Evolutionary conservation across 1,140 invertebrate species (phyloP).

Genomic region (Cydia strobilella): DNA sequence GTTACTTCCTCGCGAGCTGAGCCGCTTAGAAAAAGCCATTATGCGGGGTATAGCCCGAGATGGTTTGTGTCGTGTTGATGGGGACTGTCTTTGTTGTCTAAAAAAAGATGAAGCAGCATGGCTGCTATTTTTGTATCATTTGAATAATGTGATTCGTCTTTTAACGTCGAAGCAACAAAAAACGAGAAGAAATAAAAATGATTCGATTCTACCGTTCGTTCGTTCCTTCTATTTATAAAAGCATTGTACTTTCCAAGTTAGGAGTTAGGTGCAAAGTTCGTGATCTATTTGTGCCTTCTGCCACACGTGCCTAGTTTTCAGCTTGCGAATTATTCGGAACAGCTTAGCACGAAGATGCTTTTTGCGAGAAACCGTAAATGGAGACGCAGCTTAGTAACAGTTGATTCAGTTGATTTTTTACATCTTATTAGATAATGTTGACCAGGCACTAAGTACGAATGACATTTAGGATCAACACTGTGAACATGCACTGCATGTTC

Average conservation of each 20-base stretch:
- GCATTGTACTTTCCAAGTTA: too few relatives aligned
- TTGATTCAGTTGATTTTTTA: neutral
- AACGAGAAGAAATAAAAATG: too few relatives aligned
- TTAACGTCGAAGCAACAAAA: neutral
- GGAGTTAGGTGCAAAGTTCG: neutral
- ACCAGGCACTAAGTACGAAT: too few relatives aligned
- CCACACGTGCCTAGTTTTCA: neutral
- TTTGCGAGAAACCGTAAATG: constrained; percentile 9
- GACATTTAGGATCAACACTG: too few relatives aligned
- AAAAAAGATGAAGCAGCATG: neutral
- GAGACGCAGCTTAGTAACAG: neutral
- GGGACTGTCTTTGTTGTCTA: neutral
- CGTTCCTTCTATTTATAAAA: too few relatives aligned
- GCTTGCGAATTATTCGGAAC: neutral
- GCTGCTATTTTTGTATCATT: neutral
- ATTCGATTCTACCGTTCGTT: too few relatives aligned
- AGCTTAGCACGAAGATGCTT: constrained; percentile 5
- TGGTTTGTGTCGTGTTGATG: constrained; percentile 16
- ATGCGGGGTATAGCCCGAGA: neutral
- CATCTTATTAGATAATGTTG: too few relatives aligned
- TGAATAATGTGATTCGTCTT: neutral
- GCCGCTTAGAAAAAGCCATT: neutral
- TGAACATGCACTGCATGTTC: too few relatives aligned
- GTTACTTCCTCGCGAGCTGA: neutral
- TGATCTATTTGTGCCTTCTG: neutral